Percentiles rank a stretch among this genome's conserved stretches.
These are phyloP conservation scores for Etheostoma nigrum DNA, from an alignment of 2,797 vertebrate species.

Conservation along the genomic window DNA sequence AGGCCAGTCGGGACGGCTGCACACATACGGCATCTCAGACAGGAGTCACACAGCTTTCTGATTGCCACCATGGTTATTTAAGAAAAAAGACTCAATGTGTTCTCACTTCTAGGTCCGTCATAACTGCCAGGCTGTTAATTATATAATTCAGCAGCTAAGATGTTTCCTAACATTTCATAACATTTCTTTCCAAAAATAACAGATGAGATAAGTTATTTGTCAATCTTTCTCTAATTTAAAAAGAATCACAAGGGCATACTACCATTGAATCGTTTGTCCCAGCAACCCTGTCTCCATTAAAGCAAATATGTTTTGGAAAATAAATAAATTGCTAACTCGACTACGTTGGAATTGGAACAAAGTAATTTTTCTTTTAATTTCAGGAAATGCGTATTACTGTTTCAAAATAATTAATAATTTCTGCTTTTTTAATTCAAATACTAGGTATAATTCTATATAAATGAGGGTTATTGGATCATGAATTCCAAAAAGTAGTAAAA, in stretches of 20 bases:
- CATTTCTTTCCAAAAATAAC: background rate
- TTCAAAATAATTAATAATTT: too few relatives aligned
- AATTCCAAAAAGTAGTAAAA: too few relatives aligned
- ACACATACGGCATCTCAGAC: background rate
- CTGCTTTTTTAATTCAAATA: too few relatives aligned
- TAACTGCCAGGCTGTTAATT: conserved; percentile 5
- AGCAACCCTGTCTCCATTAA: background rate
- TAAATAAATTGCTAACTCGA: background rate
- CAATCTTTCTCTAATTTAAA: background rate
- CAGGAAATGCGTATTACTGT: too few relatives aligned
- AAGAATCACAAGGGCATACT: background rate
- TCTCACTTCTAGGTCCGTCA: background rate
- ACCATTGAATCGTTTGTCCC: background rate
- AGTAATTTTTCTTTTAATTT: too few relatives aligned
- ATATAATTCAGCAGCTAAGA: background rate
- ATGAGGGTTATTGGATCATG: too few relatives aligned
- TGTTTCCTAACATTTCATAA: background rate
- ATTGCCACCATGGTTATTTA: background rate
- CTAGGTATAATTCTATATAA: too few relatives aligned
- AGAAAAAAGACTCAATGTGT: background rate
- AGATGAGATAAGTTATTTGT: background rate
- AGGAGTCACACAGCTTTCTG: conserved; percentile 9
- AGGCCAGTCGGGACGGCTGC: background rate
- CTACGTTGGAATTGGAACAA: too few relatives aligned
- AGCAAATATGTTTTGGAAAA: background rate